Evolutionary conservation across 2,888 invertebrate genomes (phyloP).

Genomic region (Ophraella communa): DNA sequence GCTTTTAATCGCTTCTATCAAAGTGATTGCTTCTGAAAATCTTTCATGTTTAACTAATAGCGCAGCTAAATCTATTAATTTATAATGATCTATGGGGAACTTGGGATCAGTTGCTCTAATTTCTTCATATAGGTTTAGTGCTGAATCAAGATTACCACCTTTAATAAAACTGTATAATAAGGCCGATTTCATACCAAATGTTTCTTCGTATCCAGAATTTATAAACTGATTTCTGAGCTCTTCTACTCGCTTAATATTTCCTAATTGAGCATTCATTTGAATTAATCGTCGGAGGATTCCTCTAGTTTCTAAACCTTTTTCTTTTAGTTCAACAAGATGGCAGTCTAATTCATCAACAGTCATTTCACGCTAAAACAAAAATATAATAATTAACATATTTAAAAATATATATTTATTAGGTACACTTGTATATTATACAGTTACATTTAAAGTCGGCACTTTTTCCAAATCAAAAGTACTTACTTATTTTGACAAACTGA

Average conservation of each 20-base stretch:
- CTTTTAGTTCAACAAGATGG: constrained; percentile 70
- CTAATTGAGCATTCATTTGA: constrained; percentile 65
- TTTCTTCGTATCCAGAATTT: constrained; percentile 40
- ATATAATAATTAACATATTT: constrained; percentile 1
- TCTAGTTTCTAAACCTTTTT: constrained; percentile 71
- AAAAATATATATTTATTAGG: too few species aligned
- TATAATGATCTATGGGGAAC: constrained; percentile 70
- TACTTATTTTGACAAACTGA: too few species aligned
- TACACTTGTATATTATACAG: too few species aligned
- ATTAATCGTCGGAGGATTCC: constrained; percentile 70
- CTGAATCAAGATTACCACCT: constrained; percentile 63
- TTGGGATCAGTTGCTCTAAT: constrained; percentile 63
- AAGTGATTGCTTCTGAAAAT: constrained; percentile 59
- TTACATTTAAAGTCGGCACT: too few species aligned
- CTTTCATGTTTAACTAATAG: constrained; percentile 64
- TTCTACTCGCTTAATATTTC: constrained; percentile 64
- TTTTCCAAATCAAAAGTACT: too few species aligned
- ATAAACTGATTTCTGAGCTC: constrained; percentile 51
- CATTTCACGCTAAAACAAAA: constrained; percentile 66
- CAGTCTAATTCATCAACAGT: constrained; percentile 66
- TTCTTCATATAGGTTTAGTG: constrained; percentile 63
- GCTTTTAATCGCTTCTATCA: constrained; percentile 55
- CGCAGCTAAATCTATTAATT: constrained; percentile 69
- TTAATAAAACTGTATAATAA: constrained; percentile 69
- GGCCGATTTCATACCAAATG: constrained; percentile 68